Conservation (phyloP, 2,888 invertebrate genomes). For the Arenicola marina region DNA sequence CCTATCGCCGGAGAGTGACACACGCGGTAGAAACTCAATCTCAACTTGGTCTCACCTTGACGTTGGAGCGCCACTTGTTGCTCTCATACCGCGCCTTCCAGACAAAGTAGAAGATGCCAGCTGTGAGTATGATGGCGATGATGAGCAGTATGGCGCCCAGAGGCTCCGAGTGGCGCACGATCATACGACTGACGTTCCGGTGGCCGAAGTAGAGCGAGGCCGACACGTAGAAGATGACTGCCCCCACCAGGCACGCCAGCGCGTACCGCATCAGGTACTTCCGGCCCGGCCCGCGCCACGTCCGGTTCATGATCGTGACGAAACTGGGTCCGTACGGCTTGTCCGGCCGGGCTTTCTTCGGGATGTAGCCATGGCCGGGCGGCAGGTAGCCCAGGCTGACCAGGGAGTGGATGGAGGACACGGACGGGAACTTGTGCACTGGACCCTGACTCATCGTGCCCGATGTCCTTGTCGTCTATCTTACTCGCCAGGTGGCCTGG, state of each 20-base stretch:
- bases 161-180: conserved; percentile 27
- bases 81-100: conserved; percentile 26
- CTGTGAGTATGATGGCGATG: conserved; percentile 16
- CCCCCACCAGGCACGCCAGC: conserved; percentile 9
- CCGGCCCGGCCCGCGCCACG: conserved; percentile 30
- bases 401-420: conserved; percentile 24
- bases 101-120: conserved; percentile 19
- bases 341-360: conserved; percentile 27
- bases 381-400: conserved; percentile 18
- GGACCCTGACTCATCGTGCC: too few relatives aligned
- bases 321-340: conserved; percentile 34
- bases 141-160: conserved; percentile 24
- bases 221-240: conserved; percentile 25
- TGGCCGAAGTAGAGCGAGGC: conserved; percentile 27
- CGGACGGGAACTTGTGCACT: conserved; percentile 25
- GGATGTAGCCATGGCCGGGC: conserved; percentile 31
- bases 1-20: not conserved
- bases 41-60: conserved; percentile 22
- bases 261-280: conserved; percentile 31
- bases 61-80: conserved; percentile 26
- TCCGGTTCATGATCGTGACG: conserved; percentile 29
- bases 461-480: too few relatives aligned
- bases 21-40: not conserved
- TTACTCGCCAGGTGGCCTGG: too few relatives aligned
- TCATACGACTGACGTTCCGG: conserved; percentile 28